Percentiles rank a stretch among this genome's conserved stretches.
These are phyloP conservation scores for Fragum fragum DNA, from an alignment of 2,888 invertebrate genomes.

Conservation along the genomic window DNA sequence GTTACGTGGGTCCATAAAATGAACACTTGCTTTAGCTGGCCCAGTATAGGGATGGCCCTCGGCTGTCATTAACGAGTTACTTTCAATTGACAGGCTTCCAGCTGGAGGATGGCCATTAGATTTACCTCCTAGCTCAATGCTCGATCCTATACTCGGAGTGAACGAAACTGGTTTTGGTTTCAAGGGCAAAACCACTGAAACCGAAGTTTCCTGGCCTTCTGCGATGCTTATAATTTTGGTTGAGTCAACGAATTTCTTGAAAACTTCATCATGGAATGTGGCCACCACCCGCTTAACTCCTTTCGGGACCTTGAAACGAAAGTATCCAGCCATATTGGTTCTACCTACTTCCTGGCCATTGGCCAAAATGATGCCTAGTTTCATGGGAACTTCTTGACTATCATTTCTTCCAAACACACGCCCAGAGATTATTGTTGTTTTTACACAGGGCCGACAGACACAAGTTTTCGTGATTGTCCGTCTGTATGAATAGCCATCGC, in stretches of 20 bases:
- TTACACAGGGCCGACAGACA: conserved; percentile 32
- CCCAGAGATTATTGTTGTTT: conserved; percentile 35
- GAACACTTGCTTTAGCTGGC: conserved; percentile 38
- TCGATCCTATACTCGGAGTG: conserved; percentile 20
- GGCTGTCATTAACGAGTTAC: conserved; percentile 36
- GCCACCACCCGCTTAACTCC: conserved; percentile 22
- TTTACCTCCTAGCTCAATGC: conserved; percentile 36
- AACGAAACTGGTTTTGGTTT: conserved; percentile 48
- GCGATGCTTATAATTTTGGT: conserved; percentile 42
- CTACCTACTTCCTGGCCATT: conserved; percentile 28
- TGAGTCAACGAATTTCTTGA: conserved; percentile 37
- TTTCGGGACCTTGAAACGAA: conserved; percentile 44
- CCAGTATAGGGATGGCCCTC: conserved; percentile 43
- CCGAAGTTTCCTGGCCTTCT: conserved; percentile 22
- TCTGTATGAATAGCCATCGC: conserved; percentile 45
- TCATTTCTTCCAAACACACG: conserved; percentile 32
- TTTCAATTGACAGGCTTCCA: conserved; percentile 38
- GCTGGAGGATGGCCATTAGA: conserved; percentile 14
- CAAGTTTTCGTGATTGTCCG: conserved; percentile 38
- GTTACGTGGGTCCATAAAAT: conserved; percentile 56
- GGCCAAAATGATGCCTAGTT: conserved; percentile 27
- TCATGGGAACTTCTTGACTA: conserved; percentile 37
- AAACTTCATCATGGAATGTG: conserved; percentile 40
- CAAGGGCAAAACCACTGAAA: conserved; percentile 35
- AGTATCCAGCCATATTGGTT: conserved; percentile 48